Evolutionary conservation across 1,140 invertebrate genomes (phyloP).

Genomic region (Chionoecetes opilio): DNA sequence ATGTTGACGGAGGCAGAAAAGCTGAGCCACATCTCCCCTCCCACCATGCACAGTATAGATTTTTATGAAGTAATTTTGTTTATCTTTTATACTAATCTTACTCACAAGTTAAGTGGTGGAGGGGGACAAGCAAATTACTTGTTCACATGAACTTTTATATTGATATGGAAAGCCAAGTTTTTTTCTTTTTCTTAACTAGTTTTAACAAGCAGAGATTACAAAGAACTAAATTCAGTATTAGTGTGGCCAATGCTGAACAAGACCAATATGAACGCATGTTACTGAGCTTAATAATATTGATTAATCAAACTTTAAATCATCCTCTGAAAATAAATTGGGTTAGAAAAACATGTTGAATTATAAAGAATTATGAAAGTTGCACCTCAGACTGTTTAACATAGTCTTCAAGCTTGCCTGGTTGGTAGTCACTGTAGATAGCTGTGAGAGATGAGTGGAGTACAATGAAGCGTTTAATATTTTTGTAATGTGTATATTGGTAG

Average conservation of each 20-base stretch:
- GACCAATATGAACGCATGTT: neutral
- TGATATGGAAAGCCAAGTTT: neutral
- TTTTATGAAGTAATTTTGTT: neutral
- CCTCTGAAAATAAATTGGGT: neutral
- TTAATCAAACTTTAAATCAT: neutral
- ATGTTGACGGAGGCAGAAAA: neutral
- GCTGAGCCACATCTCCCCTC: neutral
- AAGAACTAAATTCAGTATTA: constrained; percentile 12
- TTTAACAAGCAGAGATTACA: neutral
- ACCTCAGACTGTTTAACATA: constrained; percentile 19
- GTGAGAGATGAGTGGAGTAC: constrained; percentile 15
- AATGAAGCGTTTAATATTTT: constrained; percentile 31
- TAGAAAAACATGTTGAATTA: neutral
- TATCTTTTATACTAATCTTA: neutral
- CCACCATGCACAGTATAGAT: neutral
- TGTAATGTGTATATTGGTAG: constrained; percentile 17
- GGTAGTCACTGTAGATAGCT: constrained; percentile 1
- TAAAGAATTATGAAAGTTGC: neutral
- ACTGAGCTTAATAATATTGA: neutral
- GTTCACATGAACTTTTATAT: no score
- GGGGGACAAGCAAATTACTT: neutral
- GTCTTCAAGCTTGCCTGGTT: constrained; percentile 1
- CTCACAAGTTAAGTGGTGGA: constrained; percentile 6
- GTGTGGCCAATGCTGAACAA: neutral
- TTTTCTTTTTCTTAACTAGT: no score